phyloP scores from a whole-genome alignment of 2,888 invertebrate species.

The Rapana venosa region DNA sequence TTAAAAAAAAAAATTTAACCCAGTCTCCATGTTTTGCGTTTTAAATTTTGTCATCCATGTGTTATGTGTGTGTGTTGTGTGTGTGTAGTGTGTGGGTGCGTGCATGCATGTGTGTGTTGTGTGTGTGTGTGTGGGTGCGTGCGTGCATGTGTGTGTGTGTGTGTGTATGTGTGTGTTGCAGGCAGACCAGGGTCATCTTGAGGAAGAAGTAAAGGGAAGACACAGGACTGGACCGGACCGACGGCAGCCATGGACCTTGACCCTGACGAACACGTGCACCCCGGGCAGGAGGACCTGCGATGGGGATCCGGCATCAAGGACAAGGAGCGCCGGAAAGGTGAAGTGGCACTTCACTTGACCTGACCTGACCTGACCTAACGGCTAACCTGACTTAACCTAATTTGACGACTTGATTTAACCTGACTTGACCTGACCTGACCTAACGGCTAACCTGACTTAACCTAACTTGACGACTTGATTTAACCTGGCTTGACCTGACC shows the following conservation, averaged over 20 bases:
- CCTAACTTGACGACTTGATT: no score
- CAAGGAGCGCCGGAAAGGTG: constrained; percentile 58
- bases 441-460: no score
- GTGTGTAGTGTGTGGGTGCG: neutral
- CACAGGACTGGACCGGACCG: neutral
- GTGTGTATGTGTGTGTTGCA: constrained; percentile 12
- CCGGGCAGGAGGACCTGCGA: constrained; percentile 63
- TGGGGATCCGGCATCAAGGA: constrained; percentile 56
- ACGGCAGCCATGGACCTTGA: constrained; percentile 60
- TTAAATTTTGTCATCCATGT: no score
- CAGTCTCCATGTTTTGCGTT: neutral
- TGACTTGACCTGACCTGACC: no score
- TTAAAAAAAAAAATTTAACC: no score
- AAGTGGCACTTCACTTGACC: neutral
- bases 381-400: no score
- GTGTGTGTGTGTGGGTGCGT: constrained; percentile 2
- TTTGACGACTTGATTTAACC: no score
- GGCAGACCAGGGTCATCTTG: neutral
- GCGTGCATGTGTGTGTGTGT: constrained; percentile 16
- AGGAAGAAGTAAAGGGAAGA: neutral
- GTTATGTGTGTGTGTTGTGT: neutral
- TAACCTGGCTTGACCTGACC: no score
- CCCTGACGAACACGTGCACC: constrained; percentile 66
- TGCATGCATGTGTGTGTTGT: neutral
- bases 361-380: no score